phyloP scores from a whole-genome alignment of 1,140 invertebrate genomes.

The Procambarus virginalis region DNA sequence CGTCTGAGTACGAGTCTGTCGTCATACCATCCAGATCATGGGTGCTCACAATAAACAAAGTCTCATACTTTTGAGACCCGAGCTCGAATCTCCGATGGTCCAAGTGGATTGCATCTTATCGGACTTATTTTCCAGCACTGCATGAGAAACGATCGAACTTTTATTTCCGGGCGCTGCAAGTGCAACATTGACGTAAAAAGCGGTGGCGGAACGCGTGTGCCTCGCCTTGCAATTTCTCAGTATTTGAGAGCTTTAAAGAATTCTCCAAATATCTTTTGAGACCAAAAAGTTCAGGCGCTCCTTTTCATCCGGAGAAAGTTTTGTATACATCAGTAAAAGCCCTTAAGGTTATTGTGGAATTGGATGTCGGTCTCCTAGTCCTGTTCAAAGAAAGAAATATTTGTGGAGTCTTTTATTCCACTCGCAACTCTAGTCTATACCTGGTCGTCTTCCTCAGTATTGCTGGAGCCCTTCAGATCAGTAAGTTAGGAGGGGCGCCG shows the following conservation, averaged over 20 bases:
- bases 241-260: slow-evolving; percentile 11
- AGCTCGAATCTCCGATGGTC: too few relatives aligned
- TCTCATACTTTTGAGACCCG: too few relatives aligned
- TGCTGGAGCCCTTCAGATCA: slow-evolving; percentile 3
- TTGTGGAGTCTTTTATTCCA: background rate
- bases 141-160: too few relatives aligned
- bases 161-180: background rate
- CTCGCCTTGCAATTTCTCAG: background rate
- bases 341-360: slow-evolving; percentile 6
- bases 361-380: background rate
- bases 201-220: background rate
- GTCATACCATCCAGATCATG: too few relatives aligned
- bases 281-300: background rate
- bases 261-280: slow-evolving; percentile 10
- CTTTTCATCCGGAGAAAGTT: slow-evolving; percentile 10
- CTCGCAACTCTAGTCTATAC: background rate
- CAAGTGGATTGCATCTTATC: too few relatives aligned
- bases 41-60: too few relatives aligned
- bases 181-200: background rate
- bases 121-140: too few relatives aligned
- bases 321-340: slow-evolving; percentile 18
- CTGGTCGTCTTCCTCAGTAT: background rate
- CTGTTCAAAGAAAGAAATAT: slow-evolving; percentile 16
- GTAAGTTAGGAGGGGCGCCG: slow-evolving; percentile 1
- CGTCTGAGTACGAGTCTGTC: too few relatives aligned